Evolutionary conservation across 2,888 invertebrate species (phyloP).

Genomic region (Neelides folsomi): DNA sequence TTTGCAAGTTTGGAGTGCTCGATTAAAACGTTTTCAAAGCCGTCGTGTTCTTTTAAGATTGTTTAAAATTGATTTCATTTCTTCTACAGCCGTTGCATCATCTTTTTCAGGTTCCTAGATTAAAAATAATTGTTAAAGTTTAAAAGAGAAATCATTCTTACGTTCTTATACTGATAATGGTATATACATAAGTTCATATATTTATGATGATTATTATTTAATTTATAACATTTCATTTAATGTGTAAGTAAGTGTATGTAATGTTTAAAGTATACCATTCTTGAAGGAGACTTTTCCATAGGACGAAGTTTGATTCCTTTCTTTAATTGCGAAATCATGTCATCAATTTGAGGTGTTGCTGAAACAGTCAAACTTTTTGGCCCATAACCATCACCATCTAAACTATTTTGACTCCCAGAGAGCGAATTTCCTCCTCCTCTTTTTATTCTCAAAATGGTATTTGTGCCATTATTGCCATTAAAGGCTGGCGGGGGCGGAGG

Average conservation of each 20-base stretch:
- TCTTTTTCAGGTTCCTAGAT: constrained; percentile 4
- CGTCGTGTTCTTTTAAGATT: constrained; percentile 22
- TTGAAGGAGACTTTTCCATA: constrained; percentile 17
- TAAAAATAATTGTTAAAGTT: constrained; percentile 11
- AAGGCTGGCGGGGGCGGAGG: constrained; percentile 8
- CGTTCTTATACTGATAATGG: too few relatives aligned
- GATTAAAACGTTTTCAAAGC: background rate
- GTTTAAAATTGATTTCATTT: constrained; percentile 24
- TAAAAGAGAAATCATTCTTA: too few relatives aligned
- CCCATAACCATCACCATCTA: background rate
- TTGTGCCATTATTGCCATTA: background rate
- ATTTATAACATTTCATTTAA: too few relatives aligned
- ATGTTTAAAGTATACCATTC: constrained; percentile 16
- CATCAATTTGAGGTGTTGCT: constrained; percentile 23
- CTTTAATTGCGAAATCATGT: constrained; percentile 25
- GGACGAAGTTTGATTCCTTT: constrained; percentile 28
- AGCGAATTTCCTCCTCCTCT: background rate
- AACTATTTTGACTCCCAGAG: constrained; percentile 1
- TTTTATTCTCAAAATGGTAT: background rate
- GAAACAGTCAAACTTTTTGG: background rate
- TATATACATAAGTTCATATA: too few relatives aligned
- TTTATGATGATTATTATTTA: too few relatives aligned
- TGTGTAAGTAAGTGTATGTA: too few relatives aligned
- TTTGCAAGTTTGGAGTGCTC: too few relatives aligned
- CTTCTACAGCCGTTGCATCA: constrained; percentile 20